Percentiles rank a stretch among this genome's conserved stretches.
Evolutionary conservation across 2,113 vertebrate species (phyloP).

Genomic region (Daphoenositta chrysoptera): DNA sequence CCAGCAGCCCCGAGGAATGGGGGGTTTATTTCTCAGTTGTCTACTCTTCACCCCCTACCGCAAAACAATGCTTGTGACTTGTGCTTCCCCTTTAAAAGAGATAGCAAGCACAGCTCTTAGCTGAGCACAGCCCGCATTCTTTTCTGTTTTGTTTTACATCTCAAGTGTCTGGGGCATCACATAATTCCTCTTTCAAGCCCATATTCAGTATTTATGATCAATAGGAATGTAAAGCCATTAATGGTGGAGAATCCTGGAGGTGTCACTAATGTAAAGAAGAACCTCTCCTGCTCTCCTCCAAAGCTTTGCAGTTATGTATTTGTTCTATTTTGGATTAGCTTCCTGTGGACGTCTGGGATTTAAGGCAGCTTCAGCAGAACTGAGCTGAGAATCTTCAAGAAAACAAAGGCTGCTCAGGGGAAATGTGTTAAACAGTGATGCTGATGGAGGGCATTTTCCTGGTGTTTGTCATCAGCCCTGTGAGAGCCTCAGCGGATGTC

Average conservation of each 20-base stretch:
- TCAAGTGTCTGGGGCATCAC: background rate
- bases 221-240: background rate
- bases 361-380: background rate
- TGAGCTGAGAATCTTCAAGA: background rate
- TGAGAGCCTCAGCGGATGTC: fast-evolving
- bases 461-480: background rate
- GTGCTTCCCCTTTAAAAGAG: background rate
- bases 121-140: background rate
- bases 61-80: background rate
- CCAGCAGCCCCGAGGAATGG: background rate
- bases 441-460: background rate
- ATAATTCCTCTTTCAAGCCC: background rate
- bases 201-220: background rate
- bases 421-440: background rate
- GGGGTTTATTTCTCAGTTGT: background rate
- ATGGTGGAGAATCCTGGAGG: background rate
- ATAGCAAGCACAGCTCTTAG: background rate
- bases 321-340: background rate
- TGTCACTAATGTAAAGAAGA: background rate
- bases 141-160: background rate
- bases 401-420: background rate
- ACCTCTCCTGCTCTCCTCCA: background rate
- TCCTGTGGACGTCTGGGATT: background rate
- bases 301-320: background rate
- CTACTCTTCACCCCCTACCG: fast-evolving